Evolutionary conservation across 2,113 vertebrate genomes (phyloP).

Genomic region (Peromyscus californicus): DNA sequence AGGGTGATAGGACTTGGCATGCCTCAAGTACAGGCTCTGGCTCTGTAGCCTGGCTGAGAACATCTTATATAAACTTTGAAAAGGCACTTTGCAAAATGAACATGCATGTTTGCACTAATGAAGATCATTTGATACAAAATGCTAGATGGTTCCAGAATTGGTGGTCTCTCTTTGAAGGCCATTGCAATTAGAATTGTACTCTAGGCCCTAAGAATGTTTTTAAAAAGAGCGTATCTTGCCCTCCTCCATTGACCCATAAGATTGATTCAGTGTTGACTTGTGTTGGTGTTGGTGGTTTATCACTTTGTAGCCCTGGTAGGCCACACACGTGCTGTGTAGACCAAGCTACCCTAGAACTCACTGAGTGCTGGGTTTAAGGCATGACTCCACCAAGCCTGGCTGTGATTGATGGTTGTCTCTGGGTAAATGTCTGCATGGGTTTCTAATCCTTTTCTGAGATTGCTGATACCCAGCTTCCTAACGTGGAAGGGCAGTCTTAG

Average conservation of each 20-base stretch:
- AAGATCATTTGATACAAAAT: slow-evolving; percentile 17
- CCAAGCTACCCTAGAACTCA: not conserved
- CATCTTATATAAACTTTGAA: slow-evolving; percentile 4
- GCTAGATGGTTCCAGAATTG: slow-evolving; percentile 13
- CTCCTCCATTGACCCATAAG: not conserved
- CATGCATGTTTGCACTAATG: not conserved
- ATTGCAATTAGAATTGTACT: slow-evolving; percentile 16
- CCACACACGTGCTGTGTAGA: not conserved
- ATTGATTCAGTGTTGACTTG: not conserved
- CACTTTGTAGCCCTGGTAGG: not conserved
- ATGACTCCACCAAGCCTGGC: not conserved
- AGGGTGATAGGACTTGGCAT: slow-evolving; percentile 24
- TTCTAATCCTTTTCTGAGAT: slow-evolving; percentile 35
- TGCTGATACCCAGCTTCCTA: not conserved
- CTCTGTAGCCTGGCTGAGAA: slow-evolving; percentile 27
- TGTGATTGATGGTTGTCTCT: not conserved
- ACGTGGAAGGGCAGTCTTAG: not conserved
- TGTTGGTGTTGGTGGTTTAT: not conserved
- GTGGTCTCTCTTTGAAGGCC: not conserved
- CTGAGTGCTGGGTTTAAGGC: not conserved
- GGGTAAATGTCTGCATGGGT: not conserved
- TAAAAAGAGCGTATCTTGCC: not conserved
- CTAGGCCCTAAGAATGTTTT: not conserved
- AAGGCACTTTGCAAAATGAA: slow-evolving; percentile 52
- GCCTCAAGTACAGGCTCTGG: not conserved